A percentile compares a stretch with the other conserved stretches of the same genome.
Conservation (phyloP, 2,888 invertebrate species). For the Pollenia griseotomentosa region DNA sequence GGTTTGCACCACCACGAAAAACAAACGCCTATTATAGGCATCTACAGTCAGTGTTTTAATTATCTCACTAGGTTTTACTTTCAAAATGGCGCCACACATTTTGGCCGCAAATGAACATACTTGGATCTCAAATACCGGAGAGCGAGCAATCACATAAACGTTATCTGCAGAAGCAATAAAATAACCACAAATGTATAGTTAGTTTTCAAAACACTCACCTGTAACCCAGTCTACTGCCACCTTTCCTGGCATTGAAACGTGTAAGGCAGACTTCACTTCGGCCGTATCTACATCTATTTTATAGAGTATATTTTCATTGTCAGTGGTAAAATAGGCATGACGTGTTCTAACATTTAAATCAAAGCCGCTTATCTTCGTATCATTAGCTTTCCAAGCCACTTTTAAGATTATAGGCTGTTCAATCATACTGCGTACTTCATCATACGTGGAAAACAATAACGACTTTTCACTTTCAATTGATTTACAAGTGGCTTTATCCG, state of each 20-base stretch:
- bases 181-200: neutral
- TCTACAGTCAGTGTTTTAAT: conserved; percentile 88
- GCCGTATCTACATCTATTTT: conserved; percentile 81
- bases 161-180: conserved; percentile 82
- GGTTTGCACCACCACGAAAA: conserved; percentile 85
- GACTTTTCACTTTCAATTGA: conserved; percentile 86
- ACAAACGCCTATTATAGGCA: conserved; percentile 86
- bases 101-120: conserved; percentile 86
- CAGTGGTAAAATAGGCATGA: conserved; percentile 85
- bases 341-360: conserved; percentile 85
- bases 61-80: conserved; percentile 85
- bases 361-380: conserved; percentile 85
- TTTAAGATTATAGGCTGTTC: conserved; percentile 80
- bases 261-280: conserved; percentile 81
- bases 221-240: conserved; percentile 91
- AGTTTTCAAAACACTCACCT: conserved; percentile 76
- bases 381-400: conserved; percentile 84
- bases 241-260: conserved; percentile 85
- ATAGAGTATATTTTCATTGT: conserved; percentile 84
- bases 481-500: conserved; percentile 89
- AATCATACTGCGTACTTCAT: conserved; percentile 86
- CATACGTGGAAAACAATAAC: conserved; percentile 85
- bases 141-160: conserved; percentile 87
- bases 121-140: conserved; percentile 82
- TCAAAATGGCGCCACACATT: conserved; percentile 86